Evolutionary conservation across 2,888 invertebrate species (phyloP), one percentile per base, ranked within the genome.

Genomic region (Coleophora flavipennella): DNA sequence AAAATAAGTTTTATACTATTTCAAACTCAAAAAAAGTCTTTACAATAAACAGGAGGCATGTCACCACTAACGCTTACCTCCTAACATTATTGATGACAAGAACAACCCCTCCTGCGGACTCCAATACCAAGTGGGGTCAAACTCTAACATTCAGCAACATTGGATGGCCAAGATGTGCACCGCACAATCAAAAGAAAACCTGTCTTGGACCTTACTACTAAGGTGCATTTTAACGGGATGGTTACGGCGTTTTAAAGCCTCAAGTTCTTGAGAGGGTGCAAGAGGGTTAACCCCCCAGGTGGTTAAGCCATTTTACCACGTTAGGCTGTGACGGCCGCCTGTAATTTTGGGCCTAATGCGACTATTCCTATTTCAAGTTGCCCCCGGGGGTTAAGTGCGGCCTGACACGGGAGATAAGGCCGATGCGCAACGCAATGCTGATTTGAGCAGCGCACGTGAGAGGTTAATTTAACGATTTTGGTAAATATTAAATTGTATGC

Each of bases 291-390:
- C 70, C 72, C 78, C 78, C 78, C 71, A 78, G 81, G 83, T 81
- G 77, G 79, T 71, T 70, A 71, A 74, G 76, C 74, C 74, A 67
- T 79, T 78, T 80, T 65, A 81, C 81, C 83, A 80, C 77, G 80
- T 81, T 80, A 79, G 81, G 73, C 76, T 67, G 76, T 73, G 81
- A 80, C 81, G 81, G 80, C 78, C 77, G 77, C 74, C 80, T 79
- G 81, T 81, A 83, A 83, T 83, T 83, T 79, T 72, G 74, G 63
- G 71, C 76, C 80, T 84, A 83, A 84, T 84, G 81, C 81, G 79
- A 76, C 84, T 79, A 83, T 81, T 80, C 79, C 83, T 83, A 83
- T 83, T 83, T 81, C 71, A 73, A 80, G 72, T 65, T 70, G 76
- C 80, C 80, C 74, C 74, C 66, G 59, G 62, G 70, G 59, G 69